phyloP scores from a whole-genome alignment of 2,888 invertebrate genomes.

The Perdita meconis region DNA sequence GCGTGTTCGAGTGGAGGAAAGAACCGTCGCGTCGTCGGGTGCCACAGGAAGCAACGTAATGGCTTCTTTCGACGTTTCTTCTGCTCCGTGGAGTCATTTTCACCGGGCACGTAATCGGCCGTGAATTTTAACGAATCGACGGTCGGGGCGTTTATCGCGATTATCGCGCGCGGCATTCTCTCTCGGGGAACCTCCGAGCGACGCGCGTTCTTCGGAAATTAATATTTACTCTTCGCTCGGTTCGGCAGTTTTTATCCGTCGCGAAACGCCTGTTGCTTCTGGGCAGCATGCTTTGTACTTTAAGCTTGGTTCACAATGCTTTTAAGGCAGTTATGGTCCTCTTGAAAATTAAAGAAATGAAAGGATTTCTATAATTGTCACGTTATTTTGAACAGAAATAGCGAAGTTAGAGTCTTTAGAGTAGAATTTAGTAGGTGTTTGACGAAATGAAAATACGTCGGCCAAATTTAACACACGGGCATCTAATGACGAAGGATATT shows the following conservation, averaged over 20 bases:
- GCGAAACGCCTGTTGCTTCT: background rate
- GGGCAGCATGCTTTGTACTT: background rate
- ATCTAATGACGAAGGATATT: too few relatives aligned
- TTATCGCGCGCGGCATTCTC: conserved; percentile 40
- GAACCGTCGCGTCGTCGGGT: conserved; percentile 33
- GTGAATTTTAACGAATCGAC: conserved; percentile 43
- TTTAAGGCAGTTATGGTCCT: background rate
- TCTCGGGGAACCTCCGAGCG: background rate
- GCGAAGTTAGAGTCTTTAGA: too few relatives aligned
- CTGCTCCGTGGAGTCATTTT: conserved; percentile 27
- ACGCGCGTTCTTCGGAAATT: conserved; percentile 13
- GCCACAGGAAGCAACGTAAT: conserved; percentile 19
- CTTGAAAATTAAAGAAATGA: too few relatives aligned
- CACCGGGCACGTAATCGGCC: conserved; percentile 26
- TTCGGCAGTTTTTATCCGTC: conserved; percentile 11
- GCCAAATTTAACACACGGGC: too few relatives aligned
- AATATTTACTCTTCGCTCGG: conserved; percentile 24
- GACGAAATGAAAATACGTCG: too few relatives aligned
- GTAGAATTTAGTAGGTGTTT: too few relatives aligned
- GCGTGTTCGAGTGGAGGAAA: background rate
- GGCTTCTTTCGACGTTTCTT: conserved; percentile 55
- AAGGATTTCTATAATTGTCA: too few relatives aligned
- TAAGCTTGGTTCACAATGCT: background rate
- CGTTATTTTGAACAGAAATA: too few relatives aligned
- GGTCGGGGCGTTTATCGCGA: conserved; percentile 59